Evolutionary conservation across 2,888 invertebrate species (phyloP), one percentile per base, ranked within the genome.

Genomic region (Mythimna lalbum): DNA sequence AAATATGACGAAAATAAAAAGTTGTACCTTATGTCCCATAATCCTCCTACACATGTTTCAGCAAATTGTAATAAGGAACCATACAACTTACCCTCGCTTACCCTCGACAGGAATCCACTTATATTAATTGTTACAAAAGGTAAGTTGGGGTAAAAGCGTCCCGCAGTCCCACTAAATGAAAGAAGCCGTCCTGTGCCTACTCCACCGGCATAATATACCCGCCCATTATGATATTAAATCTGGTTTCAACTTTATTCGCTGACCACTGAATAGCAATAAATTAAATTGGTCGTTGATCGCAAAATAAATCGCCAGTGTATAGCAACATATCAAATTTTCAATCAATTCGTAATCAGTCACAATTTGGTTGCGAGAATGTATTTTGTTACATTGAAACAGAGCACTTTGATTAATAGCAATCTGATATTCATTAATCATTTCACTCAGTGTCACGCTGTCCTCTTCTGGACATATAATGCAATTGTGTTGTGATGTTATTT

Each of bases 101-200:
- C 83, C 70, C 70, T 73, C 76, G 69, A 82, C 68, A 76, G 59
- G 63, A 80, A 87, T 82, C 80, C 81, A 82, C 82, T 82, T 78
- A 84, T 87, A 88, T 87, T 89, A 87, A 89, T 90, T 88, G 85
- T 86, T 85, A 85, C 84, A 83, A 87, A 80, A 88, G 82, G 85
- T 86, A 87, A 87, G 84, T 85, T 81, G 63, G 76, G 76, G 83
- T 82, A 88, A 88, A 86, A 82, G 79, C 80, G 76, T 79, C 73
- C 71, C 72, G 80, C 83, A 78, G 75, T 81, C 72, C 71, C 67
- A 81, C 84, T 81, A 81, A 82, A 82, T 81, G 84, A 80, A 83
- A 85, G 85, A 81, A 84, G 74, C 75, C 81, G 59, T 75, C 59
- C 68, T 67, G 79, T 64, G 64, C 64, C 76, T 81, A 79, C 65